Conservation (phyloP, 2,797 vertebrate genomes). For the Ceryle rudis region DNA sequence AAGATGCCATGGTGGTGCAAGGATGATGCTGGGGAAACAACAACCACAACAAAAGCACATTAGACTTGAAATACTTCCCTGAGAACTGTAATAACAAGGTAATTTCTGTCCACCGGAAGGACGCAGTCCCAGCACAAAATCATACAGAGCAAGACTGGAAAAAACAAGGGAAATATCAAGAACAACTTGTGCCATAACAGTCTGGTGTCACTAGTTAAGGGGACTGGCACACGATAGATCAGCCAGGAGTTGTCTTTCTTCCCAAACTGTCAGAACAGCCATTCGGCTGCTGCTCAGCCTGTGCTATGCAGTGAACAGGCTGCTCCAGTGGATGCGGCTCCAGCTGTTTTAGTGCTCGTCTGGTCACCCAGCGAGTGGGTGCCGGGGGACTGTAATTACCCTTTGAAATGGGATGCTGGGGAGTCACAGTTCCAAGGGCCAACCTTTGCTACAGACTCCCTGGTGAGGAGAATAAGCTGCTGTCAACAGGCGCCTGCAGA, state of each 20-base stretch:
- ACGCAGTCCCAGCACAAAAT: neutral
- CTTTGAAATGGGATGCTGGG: no score
- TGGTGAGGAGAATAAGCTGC: no score
- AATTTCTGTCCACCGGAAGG: neutral
- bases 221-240: neutral
- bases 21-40: conserved; percentile 17
- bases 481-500: no score
- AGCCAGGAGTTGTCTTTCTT: neutral
- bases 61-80: neutral
- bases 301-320: no score
- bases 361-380: no score
- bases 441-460: neutral
- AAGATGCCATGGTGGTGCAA: neutral
- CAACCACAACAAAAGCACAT: neutral
- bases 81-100: neutral
- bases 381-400: no score
- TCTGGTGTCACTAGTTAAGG: neutral
- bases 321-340: no score
- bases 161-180: neutral
- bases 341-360: no score
- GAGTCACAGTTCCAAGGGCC: neutral
- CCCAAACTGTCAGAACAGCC: neutral
- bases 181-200: fast-evolving
- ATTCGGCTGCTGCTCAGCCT: no score
- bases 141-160: neutral